Percentiles rank a stretch among this genome's conserved stretches.
phyloP scores from a whole-genome alignment of 2,113 vertebrate genomes.

The Microtus richardsoni region DNA sequence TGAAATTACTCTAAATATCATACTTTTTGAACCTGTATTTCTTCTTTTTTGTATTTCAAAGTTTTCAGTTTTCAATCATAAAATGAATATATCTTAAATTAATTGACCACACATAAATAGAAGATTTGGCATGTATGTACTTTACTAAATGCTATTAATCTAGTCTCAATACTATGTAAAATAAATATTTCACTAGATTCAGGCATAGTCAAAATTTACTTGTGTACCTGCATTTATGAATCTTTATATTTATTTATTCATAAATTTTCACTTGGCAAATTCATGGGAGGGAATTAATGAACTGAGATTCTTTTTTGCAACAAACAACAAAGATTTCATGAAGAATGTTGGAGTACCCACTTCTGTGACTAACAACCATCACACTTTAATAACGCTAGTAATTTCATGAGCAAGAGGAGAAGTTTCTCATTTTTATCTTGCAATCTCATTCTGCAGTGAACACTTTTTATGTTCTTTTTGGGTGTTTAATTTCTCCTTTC shows the following conservation, averaged over 20 bases:
- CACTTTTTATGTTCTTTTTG: background rate
- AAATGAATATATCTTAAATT: slow-evolving; percentile 4
- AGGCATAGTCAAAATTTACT: background rate
- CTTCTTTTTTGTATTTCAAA: background rate
- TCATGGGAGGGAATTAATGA: background rate
- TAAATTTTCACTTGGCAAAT: slow-evolving; percentile 7
- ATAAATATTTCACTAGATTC: background rate
- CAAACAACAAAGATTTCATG: background rate
- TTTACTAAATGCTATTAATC: background rate
- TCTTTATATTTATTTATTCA: background rate
- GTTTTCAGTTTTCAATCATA: background rate
- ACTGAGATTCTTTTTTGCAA: background rate
- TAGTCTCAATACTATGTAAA: slow-evolving; percentile 3
- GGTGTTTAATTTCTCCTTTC: background rate
- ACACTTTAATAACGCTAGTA: background rate
- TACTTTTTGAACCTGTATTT: background rate
- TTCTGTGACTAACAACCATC: background rate
- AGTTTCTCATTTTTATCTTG: background rate
- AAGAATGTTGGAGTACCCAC: background rate
- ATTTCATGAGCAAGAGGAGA: background rate
- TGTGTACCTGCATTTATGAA: background rate
- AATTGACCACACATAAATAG: background rate
- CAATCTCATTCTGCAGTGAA: background rate
- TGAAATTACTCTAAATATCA: background rate
- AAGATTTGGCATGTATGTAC: background rate